These are phyloP conservation scores for Thymallus thymallus DNA, from an alignment of 2,113 vertebrate species.

Conservation along the genomic window DNA sequence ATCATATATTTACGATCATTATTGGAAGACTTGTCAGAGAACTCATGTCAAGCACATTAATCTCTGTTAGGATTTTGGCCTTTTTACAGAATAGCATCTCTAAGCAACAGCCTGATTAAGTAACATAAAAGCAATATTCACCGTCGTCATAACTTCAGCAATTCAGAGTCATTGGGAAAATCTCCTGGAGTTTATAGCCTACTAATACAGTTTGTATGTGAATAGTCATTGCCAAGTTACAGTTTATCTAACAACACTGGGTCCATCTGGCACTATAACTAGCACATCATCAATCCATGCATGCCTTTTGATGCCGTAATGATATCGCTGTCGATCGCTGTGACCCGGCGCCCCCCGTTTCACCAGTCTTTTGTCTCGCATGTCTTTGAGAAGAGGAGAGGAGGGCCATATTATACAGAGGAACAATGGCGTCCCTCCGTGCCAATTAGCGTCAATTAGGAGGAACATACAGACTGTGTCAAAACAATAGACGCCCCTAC, in stretches of 20 bases:
- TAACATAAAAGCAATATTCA: constrained; percentile 58
- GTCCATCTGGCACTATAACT: no score
- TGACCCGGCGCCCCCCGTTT: constrained; percentile 49
- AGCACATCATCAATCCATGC: no score
- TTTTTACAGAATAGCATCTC: no score
- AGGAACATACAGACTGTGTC: constrained; percentile 70
- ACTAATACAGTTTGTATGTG: not conserved
- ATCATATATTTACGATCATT: no score
- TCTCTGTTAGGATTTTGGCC: no score
- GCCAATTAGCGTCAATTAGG: constrained; percentile 77
- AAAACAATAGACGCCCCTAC: constrained; percentile 73
- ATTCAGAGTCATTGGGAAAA: not conserved
- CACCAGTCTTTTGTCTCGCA: constrained; percentile 59
- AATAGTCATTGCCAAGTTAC: no score
- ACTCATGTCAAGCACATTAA: no score
- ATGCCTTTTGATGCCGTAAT: constrained; percentile 31
- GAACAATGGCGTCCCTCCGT: constrained; percentile 74
- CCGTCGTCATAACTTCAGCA: constrained; percentile 51
- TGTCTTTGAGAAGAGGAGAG: not conserved
- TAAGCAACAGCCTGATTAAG: constrained; percentile 20
- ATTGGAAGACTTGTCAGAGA: no score
- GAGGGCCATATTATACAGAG: constrained; percentile 56
- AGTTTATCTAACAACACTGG: no score
- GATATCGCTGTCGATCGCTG: constrained; percentile 59
- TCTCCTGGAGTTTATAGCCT: not conserved